Base-by-base conservation (phyloP, 2,797 vertebrate genomes). In the Naso thynnoides region DNA sequence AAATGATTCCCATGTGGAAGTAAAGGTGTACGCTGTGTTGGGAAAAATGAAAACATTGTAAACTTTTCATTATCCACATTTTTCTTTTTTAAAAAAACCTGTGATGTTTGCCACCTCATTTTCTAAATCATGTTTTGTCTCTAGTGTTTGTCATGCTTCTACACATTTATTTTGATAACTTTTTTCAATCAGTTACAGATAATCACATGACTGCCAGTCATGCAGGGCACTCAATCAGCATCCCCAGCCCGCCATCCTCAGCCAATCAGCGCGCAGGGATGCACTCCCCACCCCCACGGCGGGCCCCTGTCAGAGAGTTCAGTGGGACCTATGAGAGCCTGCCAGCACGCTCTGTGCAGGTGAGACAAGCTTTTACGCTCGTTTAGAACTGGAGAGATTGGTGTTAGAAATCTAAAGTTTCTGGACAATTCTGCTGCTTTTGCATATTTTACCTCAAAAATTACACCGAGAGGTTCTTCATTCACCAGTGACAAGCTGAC, bases 271-370 rank as follows among this genome's bases (percentile, higher is more conserved):
- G 96, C 60, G 96, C 96, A 6, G 97, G 97, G 79, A 97, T 98
- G 97, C 96, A 97, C 87, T 97, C 97, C 2, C 96, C 96, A 1
- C 96, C 96, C 4, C 97, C 97, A 2, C 92, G 96, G 7, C 93
- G 96, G 3, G 95, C 95, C 1, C 57, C 92, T 33, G 79, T 91
- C 82, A 88, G 94, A 77, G 95, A 97, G 81, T 94, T 95, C 87
- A 96, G 94, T 1, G 96, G 96, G 76, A 97, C 96, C 31, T 97
- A 96, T 8, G 95, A 97, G 89, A 97, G 96, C 82, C 95, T 97
- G 65, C 96, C 96, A 0, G 96, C 96, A 0, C 94, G 96, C 39
- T 97, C 95, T 1, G 94, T 97, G 45, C 96, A 96, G 91, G 96
- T 97, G 50, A 91, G 91, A 65, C 62, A 0, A 15, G 14, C 38